phyloP scores from a whole-genome alignment of 2,113 vertebrate genomes.

The Sturnira hondurensis region DNA sequence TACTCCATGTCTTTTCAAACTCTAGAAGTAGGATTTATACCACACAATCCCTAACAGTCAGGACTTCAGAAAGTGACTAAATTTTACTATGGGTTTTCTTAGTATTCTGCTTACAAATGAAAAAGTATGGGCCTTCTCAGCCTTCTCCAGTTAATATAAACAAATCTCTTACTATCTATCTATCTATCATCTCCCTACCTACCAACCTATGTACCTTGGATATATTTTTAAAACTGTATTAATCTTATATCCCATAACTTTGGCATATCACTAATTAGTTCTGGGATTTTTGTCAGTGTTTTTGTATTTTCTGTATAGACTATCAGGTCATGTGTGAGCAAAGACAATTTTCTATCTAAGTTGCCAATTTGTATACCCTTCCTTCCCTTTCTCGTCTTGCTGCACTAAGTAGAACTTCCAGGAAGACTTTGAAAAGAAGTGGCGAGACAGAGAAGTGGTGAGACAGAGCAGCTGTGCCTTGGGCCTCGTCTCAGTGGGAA shows the following conservation, averaged over 20 bases:
- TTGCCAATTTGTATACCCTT: not conserved
- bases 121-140: not conserved
- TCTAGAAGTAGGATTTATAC: not conserved
- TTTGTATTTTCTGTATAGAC: too few species aligned
- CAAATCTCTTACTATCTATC: not conserved
- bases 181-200: not conserved
- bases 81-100: not conserved
- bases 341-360: too few species aligned
- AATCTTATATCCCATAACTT: not conserved
- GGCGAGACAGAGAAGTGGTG: not conserved
- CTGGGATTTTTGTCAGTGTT: not conserved
- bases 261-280: not conserved
- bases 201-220: too few species aligned
- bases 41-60: not conserved
- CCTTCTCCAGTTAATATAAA: not conserved
- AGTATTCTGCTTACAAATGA: not conserved
- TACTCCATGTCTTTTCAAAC: not conserved
- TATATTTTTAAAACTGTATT: not conserved
- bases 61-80: not conserved
- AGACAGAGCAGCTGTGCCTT: too few species aligned
- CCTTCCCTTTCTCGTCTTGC: not conserved
- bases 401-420: not conserved
- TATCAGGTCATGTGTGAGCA: too few species aligned
- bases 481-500: too few species aligned
- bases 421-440: not conserved